Conservation (phyloP, 2,113 vertebrate genomes). For the Eulemur macaco region DNA sequence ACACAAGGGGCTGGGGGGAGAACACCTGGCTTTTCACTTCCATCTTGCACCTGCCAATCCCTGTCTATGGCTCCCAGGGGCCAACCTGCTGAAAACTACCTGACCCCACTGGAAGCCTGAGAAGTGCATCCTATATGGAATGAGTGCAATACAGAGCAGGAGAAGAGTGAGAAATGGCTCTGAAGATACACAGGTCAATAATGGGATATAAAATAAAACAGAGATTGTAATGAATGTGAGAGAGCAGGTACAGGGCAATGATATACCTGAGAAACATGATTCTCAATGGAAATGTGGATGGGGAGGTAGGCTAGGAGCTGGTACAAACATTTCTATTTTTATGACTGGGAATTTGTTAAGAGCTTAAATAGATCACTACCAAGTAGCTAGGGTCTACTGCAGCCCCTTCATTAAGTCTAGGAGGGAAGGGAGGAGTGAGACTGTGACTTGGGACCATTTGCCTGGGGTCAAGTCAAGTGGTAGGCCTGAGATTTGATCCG, state of each 20-base stretch:
- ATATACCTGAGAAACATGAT: neutral
- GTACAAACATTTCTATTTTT: neutral
- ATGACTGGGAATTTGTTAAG: neutral
- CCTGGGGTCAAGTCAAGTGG: neutral
- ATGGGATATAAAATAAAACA: neutral
- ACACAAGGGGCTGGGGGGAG: neutral
- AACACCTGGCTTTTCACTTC: neutral
- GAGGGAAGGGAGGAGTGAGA: too few relatives aligned
- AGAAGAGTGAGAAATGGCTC: neutral
- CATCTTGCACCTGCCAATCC: neutral
- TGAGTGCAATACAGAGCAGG: neutral
- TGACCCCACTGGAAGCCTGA: neutral
- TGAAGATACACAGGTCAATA: neutral
- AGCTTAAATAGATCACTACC: neutral
- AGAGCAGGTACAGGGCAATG: neutral
- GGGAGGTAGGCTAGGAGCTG: neutral
- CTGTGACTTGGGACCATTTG: neutral
- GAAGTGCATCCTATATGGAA: neutral
- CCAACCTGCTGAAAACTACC: neutral
- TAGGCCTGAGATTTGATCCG: neutral
- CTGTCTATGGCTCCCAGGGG: neutral
- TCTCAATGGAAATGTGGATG: neutral
- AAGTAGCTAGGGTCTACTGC: neutral
- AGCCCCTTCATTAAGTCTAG: neutral
- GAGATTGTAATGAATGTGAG: neutral